These are phyloP conservation scores for Drosophila greeni DNA, from an alignment of 2,888 invertebrate species.

Conservation along the genomic window DNA sequence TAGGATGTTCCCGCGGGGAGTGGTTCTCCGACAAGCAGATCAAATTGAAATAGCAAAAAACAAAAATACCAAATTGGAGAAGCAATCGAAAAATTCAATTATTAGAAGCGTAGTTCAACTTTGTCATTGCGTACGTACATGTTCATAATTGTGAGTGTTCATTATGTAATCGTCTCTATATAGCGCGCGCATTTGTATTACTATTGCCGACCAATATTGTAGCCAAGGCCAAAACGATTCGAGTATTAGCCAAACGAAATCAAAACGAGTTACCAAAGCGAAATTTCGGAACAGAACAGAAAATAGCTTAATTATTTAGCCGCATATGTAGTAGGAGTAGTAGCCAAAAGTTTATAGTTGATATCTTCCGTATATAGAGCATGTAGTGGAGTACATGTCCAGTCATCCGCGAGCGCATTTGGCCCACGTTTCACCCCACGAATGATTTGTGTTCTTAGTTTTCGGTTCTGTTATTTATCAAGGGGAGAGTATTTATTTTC, in stretches of 20 bases:
- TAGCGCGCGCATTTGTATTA: constrained; percentile 36
- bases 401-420: constrained; percentile 30
- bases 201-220: constrained; percentile 47
- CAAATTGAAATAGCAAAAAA: constrained; percentile 41
- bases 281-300: constrained; percentile 40
- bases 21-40: constrained; percentile 20
- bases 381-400: constrained; percentile 9
- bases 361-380: constrained; percentile 44
- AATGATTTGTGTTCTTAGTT: constrained; percentile 43
- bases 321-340: constrained; percentile 57
- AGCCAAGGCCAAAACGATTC: constrained; percentile 59
- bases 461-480: constrained; percentile 42
- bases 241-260: constrained; percentile 59
- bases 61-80: constrained; percentile 47
- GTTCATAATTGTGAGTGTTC: constrained; percentile 32
- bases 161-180: constrained; percentile 33
- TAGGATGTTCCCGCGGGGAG: constrained; percentile 15
- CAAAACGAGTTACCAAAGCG: constrained; percentile 57
- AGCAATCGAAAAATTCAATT: constrained; percentile 73
- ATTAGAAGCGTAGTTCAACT: constrained; percentile 61
- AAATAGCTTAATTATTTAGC: constrained; percentile 35
- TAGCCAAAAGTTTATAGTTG: constrained; percentile 53
- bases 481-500: constrained; percentile 59
- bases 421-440: constrained; percentile 17
- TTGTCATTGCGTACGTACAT: constrained; percentile 56